Evolutionary conservation across 2,113 vertebrate genomes (phyloP).

Genomic region (Eulacestoma nigropectus): DNA sequence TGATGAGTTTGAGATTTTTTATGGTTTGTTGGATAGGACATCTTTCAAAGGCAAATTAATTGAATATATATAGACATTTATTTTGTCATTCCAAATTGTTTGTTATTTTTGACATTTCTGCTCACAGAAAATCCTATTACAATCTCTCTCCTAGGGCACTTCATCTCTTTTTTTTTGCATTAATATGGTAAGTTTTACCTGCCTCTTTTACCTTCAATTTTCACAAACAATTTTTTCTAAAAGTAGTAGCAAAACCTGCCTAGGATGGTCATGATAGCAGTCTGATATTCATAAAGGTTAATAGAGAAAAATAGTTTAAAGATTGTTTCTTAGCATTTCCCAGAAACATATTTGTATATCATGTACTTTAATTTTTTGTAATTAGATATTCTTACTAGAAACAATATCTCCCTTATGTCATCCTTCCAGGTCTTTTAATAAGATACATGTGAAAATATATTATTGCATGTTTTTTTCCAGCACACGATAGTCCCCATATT

Average conservation of each 20-base stretch:
- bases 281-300: not conserved
- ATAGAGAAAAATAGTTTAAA: not conserved
- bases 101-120: not conserved
- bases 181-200: not conserved
- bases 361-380: not conserved
- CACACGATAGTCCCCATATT: not conserved
- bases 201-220: not conserved
- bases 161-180: not conserved
- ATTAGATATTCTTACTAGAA: not conserved
- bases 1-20: not conserved
- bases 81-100: not conserved
- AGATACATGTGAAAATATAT: not conserved
- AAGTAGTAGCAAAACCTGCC: not conserved
- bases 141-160: not conserved
- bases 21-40: not conserved
- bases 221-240: not conserved
- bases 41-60: not conserved
- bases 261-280: not conserved
- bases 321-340: not conserved
- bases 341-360: not conserved
- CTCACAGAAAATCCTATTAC: not conserved
- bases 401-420: not conserved
- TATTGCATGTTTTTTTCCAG: not conserved
- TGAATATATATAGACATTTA: not conserved
- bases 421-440: constrained; percentile 10